A percentile compares a stretch with the other conserved stretches of the same genome.
These are phyloP conservation scores for Remorina albescens DNA, from an alignment of 2,797 vertebrate species.

Conservation along the genomic window DNA sequence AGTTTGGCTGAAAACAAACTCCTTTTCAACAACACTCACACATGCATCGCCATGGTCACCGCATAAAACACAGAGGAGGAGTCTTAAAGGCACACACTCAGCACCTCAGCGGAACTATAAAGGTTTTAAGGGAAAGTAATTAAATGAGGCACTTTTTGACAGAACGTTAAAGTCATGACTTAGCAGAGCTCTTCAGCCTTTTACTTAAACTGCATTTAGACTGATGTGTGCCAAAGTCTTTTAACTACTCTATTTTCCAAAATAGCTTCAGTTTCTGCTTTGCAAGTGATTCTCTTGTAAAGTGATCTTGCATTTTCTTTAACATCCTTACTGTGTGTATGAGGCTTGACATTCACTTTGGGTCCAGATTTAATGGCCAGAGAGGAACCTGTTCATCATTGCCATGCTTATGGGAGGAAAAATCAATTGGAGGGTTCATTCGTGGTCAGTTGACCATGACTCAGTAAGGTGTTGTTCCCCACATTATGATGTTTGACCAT, in stretches of 20 bases:
- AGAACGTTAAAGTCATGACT: neutral
- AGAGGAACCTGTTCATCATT: slow-evolving; percentile 47
- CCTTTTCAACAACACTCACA: neutral
- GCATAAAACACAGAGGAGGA: neutral
- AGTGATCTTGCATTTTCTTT: slow-evolving; percentile 18
- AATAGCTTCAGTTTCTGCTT: neutral
- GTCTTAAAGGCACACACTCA: neutral
- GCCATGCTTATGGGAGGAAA: slow-evolving; percentile 49
- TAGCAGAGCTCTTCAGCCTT: neutral
- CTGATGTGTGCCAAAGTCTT: neutral
- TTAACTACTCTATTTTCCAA: neutral
- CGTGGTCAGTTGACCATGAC: slow-evolving; percentile 63
- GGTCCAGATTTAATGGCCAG: slow-evolving; percentile 48
- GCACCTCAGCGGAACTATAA: neutral
- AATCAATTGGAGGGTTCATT: slow-evolving; percentile 65
- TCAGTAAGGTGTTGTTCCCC: slow-evolving; percentile 49
- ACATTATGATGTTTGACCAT: slow-evolving; percentile 65
- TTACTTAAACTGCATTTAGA: neutral
- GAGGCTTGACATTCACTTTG: slow-evolving; percentile 45
- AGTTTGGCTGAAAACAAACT: neutral
- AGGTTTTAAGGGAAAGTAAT: neutral
- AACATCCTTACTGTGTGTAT: slow-evolving; percentile 6
- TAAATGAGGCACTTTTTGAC: neutral
- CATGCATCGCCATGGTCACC: neutral
- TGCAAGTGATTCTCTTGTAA: slow-evolving; percentile 1